Evolutionary conservation across 1,140 invertebrate species (phyloP).

Genomic region (Drosophila eugracilis): DNA sequence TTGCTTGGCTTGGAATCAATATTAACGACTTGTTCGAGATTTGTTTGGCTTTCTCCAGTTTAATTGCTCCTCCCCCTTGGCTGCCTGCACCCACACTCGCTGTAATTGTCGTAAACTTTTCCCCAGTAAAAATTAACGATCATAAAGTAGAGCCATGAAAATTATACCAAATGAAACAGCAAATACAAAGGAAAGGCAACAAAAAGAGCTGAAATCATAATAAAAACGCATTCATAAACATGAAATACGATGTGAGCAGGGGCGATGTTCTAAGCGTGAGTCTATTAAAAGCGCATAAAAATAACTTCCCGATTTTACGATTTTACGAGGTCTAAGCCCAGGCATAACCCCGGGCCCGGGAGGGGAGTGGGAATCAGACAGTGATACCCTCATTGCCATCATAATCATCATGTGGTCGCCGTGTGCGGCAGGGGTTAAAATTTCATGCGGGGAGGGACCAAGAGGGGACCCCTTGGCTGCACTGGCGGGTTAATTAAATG

Average conservation of each 20-base stretch:
- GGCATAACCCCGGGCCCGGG: conserved; percentile 22
- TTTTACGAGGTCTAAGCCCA: conserved; percentile 67
- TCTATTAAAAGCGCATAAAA: conserved; percentile 84
- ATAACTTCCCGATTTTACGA: conserved; percentile 75
- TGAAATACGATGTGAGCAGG: conserved; percentile 66
- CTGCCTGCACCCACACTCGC: conserved; percentile 9
- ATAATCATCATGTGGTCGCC: conserved; percentile 58
- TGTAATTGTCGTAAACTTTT: conserved; percentile 61
- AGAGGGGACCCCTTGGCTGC: conserved; percentile 38
- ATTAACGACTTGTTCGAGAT: conserved; percentile 65
- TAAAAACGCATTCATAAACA: conserved; percentile 82
- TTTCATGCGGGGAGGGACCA: not conserved
- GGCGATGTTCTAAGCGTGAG: conserved; percentile 62
- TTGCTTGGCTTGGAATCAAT: conserved; percentile 54
- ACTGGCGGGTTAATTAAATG: conserved; percentile 78
- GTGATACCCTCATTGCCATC: conserved; percentile 55
- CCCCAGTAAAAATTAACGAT: conserved; percentile 54
- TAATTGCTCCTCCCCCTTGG: conserved; percentile 18
- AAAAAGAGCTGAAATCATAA: conserved; percentile 65
- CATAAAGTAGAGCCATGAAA: conserved; percentile 69
- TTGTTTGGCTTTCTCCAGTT: conserved; percentile 27
- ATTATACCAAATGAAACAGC: conserved; percentile 54
- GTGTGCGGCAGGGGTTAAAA: conserved; percentile 20
- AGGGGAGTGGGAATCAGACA: conserved; percentile 13
- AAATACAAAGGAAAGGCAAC: conserved; percentile 32